phyloP scores from a whole-genome alignment of 2,113 vertebrate genomes.

The Pachyramphus minor region DNA sequence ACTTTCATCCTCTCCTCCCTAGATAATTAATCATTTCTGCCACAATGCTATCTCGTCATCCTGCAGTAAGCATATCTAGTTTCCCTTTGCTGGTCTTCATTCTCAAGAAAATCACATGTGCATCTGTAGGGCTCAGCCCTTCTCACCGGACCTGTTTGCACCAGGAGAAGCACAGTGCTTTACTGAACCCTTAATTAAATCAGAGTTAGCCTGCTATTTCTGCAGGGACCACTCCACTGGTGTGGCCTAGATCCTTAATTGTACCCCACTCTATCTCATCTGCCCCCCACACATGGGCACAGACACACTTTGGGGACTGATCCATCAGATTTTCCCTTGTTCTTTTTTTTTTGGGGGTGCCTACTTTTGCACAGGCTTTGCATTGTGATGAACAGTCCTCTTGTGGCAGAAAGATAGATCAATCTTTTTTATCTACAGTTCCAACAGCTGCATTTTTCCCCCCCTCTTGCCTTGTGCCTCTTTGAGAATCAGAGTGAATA shows the following conservation, averaged over 20 bases:
- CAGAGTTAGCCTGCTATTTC: not conserved
- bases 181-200: not conserved
- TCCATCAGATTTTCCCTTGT: not conserved
- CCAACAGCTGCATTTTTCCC: not conserved
- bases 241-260: not conserved
- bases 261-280: not conserved
- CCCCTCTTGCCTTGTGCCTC: not conserved
- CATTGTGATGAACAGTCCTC: not conserved
- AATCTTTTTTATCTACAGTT: not conserved
- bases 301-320: not conserved
- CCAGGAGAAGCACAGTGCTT: not conserved
- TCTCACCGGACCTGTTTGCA: not conserved
- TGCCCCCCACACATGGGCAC: not conserved
- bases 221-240: not conserved
- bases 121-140: fast-evolving
- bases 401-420: not conserved
- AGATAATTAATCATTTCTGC: not conserved
- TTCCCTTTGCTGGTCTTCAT: not conserved
- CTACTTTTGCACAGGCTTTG: not conserved
- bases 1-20: not conserved
- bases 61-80: not conserved
- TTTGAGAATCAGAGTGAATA: not conserved
- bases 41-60: not conserved
- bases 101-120: not conserved
- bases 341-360: not conserved